Percentiles rank a stretch among this genome's conserved stretches.
phyloP scores from a whole-genome alignment of 2,888 invertebrate genomes.

The Drosophila cyrtoloma region DNA sequence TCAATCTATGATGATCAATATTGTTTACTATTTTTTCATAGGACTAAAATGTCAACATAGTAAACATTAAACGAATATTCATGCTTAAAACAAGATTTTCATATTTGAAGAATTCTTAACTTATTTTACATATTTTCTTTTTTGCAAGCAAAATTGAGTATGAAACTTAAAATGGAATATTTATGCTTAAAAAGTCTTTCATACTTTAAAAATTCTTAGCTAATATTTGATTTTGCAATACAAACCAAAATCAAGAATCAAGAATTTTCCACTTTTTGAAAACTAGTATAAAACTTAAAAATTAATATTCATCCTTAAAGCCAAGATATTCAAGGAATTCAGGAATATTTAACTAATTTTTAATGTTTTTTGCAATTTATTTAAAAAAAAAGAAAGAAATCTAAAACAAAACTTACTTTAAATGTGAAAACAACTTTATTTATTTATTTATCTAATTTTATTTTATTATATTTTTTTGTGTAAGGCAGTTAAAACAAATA shows the following conservation, averaged over 20 bases:
- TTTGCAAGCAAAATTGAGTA: neutral
- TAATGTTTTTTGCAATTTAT: neutral
- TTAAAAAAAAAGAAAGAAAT: neutral
- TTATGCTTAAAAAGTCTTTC: neutral
- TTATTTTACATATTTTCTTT: neutral
- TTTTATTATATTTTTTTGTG: neutral
- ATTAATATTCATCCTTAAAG: no score
- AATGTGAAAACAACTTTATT: neutral
- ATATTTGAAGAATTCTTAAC: neutral
- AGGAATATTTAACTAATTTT: neutral
- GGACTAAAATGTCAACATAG: neutral
- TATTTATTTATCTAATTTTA: neutral
- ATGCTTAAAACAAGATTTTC: neutral
- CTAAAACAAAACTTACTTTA: neutral
- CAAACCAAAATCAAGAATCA: neutral
- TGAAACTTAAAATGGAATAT: neutral
- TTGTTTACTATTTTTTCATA: neutral
- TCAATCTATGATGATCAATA: neutral
- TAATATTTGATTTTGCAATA: neutral
- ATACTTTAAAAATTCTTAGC: neutral
- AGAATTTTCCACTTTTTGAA: no score
- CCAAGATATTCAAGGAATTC: neutral
- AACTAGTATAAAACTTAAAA: no score
- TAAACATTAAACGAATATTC: neutral
- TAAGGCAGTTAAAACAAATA: neutral